These are phyloP conservation scores for Tapirus terrestris DNA, from an alignment of 2,113 vertebrate species.

Conservation along the genomic window DNA sequence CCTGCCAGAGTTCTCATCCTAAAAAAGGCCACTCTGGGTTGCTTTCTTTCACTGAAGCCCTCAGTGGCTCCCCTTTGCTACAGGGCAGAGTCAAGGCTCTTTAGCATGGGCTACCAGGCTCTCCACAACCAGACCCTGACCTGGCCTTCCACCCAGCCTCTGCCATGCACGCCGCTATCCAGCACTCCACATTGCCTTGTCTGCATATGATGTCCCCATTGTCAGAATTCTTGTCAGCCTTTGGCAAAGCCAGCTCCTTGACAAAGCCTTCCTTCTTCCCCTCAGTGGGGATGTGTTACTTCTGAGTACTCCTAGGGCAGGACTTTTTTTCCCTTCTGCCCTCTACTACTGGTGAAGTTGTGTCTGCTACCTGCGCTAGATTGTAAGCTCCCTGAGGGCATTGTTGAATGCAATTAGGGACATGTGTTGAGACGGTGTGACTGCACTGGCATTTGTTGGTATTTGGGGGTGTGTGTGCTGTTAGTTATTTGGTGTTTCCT, in stretches of 20 bases:
- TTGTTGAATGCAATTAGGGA: neutral
- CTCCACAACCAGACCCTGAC: too few relatives aligned
- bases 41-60: neutral
- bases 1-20: neutral
- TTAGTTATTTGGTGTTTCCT: neutral
- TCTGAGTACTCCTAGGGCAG: neutral
- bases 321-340: neutral
- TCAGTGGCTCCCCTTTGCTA: neutral
- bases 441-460: neutral
- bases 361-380: neutral
- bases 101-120: neutral
- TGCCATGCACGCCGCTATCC: rapidly evolving
- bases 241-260: neutral
- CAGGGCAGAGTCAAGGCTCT: neutral
- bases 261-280: neutral
- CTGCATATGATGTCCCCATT: neutral
- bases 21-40: neutral
- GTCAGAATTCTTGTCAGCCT: neutral
- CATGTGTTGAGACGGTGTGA: neutral
- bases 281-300: neutral
- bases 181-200: rapidly evolving
- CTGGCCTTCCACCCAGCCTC: neutral
- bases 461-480: neutral
- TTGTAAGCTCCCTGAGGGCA: neutral
- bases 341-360: neutral